Base-by-base conservation (phyloP, 2,113 vertebrate species). In the Xenopus laevis region DNA sequence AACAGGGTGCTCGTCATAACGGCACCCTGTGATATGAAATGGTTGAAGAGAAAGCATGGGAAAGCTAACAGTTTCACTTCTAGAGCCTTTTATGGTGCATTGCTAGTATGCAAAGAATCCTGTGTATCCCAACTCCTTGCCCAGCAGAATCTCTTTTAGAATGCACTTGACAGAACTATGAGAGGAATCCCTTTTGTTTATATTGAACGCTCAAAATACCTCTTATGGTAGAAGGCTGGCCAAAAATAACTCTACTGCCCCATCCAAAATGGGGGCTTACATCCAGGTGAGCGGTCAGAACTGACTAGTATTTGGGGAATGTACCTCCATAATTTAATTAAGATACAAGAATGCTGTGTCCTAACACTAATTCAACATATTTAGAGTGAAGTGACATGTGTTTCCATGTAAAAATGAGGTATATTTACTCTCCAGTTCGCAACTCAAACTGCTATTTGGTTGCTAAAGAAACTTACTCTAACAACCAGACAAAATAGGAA, bases 101-200 rank as follows among this genome's bases (percentile, higher is more conserved):
- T 69, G 33, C 30, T 68, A 70, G 47, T 77, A 77, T 77, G 74
- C 61, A 77, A 70, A 70, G 74, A 70, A 77, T 77, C 66, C 30
- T 23, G 47, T 57, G 50, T 77, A 70, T 77, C 60, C 74, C 47
- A 64, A 77, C 50, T 33, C 15, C 73, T 76, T 57, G 58, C 73
- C 27, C 18, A 18, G 66, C 60, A 27, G 16, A 46, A 23, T 44
- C 47, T 57, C 59, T 77, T 70, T 64, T 63, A 70, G 67, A 64
- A 21, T 23, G 47, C 59, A 77, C 67, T 77, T 64, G 74, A 76
- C n/a, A 65, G 47, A 77, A 52, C 74, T 77, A 76, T 70, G 67
- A 70, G 33, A 57, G 74, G 67, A 69, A 77, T 77, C 67, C 74
- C 67, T 59, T 69, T 4, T 70, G 74, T 77, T 77, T 70, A 77